Conservation (phyloP, 2,888 invertebrate genomes). For the Epinotia ramella region DNA sequence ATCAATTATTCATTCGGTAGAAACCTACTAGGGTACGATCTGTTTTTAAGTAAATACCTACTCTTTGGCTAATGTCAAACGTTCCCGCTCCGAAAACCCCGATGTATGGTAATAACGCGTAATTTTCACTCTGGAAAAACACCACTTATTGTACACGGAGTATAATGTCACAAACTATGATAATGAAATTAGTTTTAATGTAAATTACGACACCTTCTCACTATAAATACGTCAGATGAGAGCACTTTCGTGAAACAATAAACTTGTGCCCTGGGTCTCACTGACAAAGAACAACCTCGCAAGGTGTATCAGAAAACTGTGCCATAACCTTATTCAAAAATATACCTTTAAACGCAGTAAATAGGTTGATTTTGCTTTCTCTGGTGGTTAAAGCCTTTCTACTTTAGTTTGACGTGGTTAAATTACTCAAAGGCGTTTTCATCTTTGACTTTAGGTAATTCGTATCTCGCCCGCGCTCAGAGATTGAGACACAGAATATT, state of each 20-base stretch:
- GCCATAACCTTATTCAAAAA: background rate
- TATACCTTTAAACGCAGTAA: background rate
- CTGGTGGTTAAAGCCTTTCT: background rate
- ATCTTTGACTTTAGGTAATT: background rate
- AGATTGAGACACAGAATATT: too few relatives aligned
- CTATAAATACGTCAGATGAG: background rate
- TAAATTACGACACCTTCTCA: slow-evolving; percentile 7
- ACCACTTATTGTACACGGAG: too few relatives aligned
- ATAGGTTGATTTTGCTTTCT: background rate
- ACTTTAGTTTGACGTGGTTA: background rate
- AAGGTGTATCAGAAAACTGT: background rate
- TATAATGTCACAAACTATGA: background rate
- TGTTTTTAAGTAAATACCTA: too few relatives aligned
- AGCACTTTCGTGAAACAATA: background rate
- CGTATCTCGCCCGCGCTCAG: background rate
- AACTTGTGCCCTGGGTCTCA: slow-evolving; percentile 1
- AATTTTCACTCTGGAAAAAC: too few relatives aligned
- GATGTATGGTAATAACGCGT: too few relatives aligned
- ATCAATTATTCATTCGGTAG: too few relatives aligned
- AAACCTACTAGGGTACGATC: too few relatives aligned
- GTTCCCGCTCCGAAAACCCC: too few relatives aligned
- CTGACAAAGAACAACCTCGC: background rate
- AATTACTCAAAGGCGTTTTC: slow-evolving; percentile 9
- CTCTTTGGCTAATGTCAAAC: too few relatives aligned
- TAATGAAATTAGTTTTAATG: slow-evolving; percentile 6